Percentiles rank a stretch among this genome's conserved stretches.
Evolutionary conservation across 2,888 invertebrate species (phyloP).

Genomic region (Harpalus rubripes): DNA sequence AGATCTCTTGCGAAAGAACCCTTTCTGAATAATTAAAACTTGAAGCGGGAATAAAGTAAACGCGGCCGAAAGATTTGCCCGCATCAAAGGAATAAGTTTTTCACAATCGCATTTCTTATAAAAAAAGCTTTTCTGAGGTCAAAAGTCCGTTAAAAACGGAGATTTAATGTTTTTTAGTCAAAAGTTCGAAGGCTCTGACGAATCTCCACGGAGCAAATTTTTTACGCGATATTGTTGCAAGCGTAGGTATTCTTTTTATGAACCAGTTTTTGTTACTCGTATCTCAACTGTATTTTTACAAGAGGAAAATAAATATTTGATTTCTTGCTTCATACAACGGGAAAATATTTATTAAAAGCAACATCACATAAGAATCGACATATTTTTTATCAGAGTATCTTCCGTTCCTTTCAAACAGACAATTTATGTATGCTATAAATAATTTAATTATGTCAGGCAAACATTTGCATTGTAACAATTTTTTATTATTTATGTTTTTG

Average conservation of each 20-base stretch:
- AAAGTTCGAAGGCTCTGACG: slow-evolving; percentile 21
- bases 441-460: neutral
- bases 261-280: slow-evolving; percentile 12
- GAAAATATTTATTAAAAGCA: slow-evolving; percentile 12
- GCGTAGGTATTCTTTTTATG: slow-evolving; percentile 33
- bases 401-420: neutral
- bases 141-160: slow-evolving; percentile 53
- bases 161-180: slow-evolving; percentile 42
- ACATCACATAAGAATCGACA: neutral
- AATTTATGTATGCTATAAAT: slow-evolving; percentile 2
- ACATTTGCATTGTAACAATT: too few species aligned
- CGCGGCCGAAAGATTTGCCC: slow-evolving; percentile 54
- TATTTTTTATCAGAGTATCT: neutral
- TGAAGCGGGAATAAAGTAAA: slow-evolving; percentile 60
- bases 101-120: slow-evolving; percentile 64
- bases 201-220: slow-evolving; percentile 20
- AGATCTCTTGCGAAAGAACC: slow-evolving; percentile 60
- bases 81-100: slow-evolving; percentile 64
- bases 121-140: slow-evolving; percentile 54
- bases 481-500: too few species aligned
- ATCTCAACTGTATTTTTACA: slow-evolving; percentile 16
- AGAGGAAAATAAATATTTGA: slow-evolving; percentile 28
- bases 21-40: slow-evolving; percentile 67
- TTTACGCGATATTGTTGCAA: slow-evolving; percentile 43
- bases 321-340: neutral